phyloP scores from a whole-genome alignment of 2,113 vertebrate genomes.

The Opisthocomus hoazin region DNA sequence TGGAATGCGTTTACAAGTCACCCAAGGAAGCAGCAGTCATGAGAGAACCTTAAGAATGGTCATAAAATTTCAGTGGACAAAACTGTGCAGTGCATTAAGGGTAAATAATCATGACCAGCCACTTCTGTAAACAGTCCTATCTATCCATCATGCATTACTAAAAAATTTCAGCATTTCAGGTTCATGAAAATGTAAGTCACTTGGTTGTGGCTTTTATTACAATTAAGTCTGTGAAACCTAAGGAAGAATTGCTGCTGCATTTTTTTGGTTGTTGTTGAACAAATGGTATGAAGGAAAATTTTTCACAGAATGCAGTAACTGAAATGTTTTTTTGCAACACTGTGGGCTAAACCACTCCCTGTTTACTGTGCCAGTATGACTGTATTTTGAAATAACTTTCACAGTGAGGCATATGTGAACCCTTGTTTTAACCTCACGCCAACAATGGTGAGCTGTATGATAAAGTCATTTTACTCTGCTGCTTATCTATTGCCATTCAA shows the following conservation, averaged over 20 bases:
- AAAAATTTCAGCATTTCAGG: background rate
- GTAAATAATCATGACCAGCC: background rate
- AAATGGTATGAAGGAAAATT: background rate
- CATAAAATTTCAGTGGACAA: background rate
- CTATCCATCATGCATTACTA: background rate
- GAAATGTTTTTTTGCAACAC: background rate
- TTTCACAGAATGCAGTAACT: background rate
- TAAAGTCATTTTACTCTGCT: background rate
- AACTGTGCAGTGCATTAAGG: background rate
- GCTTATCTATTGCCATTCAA: background rate
- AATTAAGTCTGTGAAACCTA: background rate
- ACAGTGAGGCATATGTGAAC: background rate
- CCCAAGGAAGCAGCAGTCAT: fast-evolving
- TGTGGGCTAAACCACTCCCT: background rate
- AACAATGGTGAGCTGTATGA: background rate
- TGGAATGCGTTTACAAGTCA: background rate
- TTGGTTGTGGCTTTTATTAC: background rate
- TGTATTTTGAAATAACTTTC: background rate
- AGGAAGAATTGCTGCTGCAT: background rate
- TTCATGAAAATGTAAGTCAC: background rate
- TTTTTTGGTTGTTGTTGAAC: fast-evolving
- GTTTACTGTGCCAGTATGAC: background rate
- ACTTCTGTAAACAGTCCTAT: background rate
- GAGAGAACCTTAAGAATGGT: background rate
- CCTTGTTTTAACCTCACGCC: background rate